Evolutionary conservation across 1,140 invertebrate genomes (phyloP), one percentile per base, ranked within the genome.

Genomic region (Phthorimaea operculella): DNA sequence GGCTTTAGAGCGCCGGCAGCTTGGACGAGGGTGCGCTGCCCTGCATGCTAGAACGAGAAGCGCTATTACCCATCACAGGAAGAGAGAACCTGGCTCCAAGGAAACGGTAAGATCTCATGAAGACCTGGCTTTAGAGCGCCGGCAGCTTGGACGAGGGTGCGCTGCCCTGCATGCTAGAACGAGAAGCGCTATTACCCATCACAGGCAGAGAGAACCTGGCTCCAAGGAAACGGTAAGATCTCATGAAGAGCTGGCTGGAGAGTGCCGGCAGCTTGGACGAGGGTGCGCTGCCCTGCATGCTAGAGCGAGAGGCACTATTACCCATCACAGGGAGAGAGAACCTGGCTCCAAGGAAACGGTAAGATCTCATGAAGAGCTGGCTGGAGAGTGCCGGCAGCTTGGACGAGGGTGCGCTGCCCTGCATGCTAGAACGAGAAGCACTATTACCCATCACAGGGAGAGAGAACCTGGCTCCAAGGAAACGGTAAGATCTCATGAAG

Each of bases 221-320:
- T 1, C 82, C 80, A 0, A 76, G 76, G 34, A 83, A 82, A 63
- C 72, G 80, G 82, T 84, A 69, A 1, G 7, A 12, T n/a, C n/a
- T n/a, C n/a, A n/a, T 85, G 82, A 83, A 85, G 75, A 85, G 80
- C 63, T 85, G 82, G 82, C 53, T 85, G 47, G 82, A 85, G 36
- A 63, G 66, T 18, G 63, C 72, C 11, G 66, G 69, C 56, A 69
- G 62, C 49, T 75, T 79, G 76, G 79, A 82, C 1, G 82, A 82
- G 12, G 76, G 66, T 7, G 67, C 73, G 6, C 49, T 85, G 55
- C 62, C 77, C 11, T 85, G 80, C 59, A 76, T 82, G 77, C 67
- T 83, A 21, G 74, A 72, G n/a, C 60, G 82, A 17, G 82, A 85
- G 48, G 82, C 80, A 0, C 51, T 85, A 14, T 66, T 85, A 14